Conservation (phyloP, 92 coral and sea anemone species). For the Actinernus sp. region DNA sequence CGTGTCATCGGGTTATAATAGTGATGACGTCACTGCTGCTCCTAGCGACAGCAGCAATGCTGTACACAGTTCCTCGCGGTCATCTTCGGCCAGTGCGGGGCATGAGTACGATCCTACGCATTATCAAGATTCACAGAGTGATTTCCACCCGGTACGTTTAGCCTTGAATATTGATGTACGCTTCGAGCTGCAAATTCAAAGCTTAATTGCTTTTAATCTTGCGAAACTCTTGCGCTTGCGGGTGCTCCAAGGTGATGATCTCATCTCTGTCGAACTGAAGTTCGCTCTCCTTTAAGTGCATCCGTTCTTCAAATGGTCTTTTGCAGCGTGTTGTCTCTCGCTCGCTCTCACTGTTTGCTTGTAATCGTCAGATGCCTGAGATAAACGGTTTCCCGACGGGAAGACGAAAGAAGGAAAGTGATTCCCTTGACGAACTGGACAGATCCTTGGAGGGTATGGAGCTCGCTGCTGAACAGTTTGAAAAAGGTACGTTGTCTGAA, state of each 20-base stretch:
- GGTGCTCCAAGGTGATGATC: too few relatives aligned
- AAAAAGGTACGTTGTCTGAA: conserved; percentile 51
- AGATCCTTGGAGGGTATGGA: conserved; percentile 90
- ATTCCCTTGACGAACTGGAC: conserved; percentile 83
- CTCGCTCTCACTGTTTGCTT: neutral
- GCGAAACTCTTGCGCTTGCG: neutral
- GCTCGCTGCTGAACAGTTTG: conserved; percentile 71
- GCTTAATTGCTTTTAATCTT: neutral
- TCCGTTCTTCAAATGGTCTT: neutral
- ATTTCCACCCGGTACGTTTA: conserved; percentile 84
- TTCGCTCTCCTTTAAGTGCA: too few relatives aligned
- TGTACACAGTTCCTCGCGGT: conserved; percentile 42
- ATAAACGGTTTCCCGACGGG: conserved; percentile 86
- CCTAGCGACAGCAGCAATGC: conserved; percentile 45
- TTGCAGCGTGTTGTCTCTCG: neutral
- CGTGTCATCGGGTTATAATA: conserved; percentile 96
- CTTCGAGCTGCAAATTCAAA: neutral
- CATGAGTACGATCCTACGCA: conserved; percentile 92
- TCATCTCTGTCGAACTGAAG: too few relatives aligned
- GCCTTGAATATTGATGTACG: neutral
- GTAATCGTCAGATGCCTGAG: conserved; percentile 69
- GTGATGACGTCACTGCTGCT: conserved; percentile 78
- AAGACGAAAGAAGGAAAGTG: conserved; percentile 67
- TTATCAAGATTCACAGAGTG: conserved; percentile 86
- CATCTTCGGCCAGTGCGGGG: conserved; percentile 44